Base-by-base conservation (phyloP, 2,888 invertebrate genomes). In the Cheilosia pagana region DNA sequence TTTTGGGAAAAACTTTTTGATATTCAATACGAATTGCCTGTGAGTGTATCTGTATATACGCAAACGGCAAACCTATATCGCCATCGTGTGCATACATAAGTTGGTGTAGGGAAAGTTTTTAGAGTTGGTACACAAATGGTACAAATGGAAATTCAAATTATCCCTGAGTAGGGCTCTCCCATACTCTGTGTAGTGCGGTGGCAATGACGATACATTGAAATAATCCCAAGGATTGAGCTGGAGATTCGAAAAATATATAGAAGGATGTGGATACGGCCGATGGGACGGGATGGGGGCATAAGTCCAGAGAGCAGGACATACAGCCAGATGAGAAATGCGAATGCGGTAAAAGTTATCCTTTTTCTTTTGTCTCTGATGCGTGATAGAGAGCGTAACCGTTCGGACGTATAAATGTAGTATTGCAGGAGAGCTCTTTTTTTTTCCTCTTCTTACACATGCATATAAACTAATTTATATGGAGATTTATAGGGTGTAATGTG, bases 71-170 rank as follows among this genome's bases (percentile, higher is more conserved):
- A 55, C 16, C 31, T 55, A 55, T 16, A 35, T 57, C 7, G 28
- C n/a, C 4, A 21, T 31, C 23, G 16, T 62, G 45, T 39, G 50
- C 21, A 60, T 52, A 72, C 16, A 52, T 48, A 63, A 59, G 60
- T 45, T 31, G 25, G 52, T 41, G 53, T 50, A n/a, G 65, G 52
- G 39, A 82, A 78, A 67, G 53, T 78, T 82, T 83, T 79, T 70
- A 79, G 68, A 81, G 76, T 76, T 81, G 67, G 78, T 79, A 83
- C 83, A 83, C 83, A 83, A 79, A 83, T 79, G 74, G 74, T 57
- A 74, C 79, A 79, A 79, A 79, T 79, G 68, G 83, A 83, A 83
- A 83, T 83, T 83, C 79, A 83, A 83, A 83, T 79, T 83, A 81
- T 75, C 70, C 75, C 35, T 59, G 50, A 74, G 65, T 39, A 77